A percentile compares a stretch with the other conserved stretches of the same genome.
phyloP scores from a whole-genome alignment of 1,140 invertebrate genomes.

The Phymastichus coffea region DNA sequence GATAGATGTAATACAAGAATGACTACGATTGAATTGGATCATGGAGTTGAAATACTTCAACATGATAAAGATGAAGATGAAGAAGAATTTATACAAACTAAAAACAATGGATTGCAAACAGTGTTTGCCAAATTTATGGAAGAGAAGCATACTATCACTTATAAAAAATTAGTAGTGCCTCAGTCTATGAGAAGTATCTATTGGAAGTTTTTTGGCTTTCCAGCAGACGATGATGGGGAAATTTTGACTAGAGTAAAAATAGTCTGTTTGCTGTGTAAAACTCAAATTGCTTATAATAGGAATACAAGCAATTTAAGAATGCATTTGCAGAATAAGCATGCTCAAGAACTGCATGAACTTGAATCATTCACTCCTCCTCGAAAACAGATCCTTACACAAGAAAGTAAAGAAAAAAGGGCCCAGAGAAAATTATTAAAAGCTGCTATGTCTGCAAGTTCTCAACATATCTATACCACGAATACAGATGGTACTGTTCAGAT shows the following conservation, averaged over 20 bases:
- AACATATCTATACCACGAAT: constrained; percentile 54
- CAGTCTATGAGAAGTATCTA: constrained; percentile 65
- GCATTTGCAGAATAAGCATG: constrained; percentile 65
- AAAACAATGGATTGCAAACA: constrained; percentile 42
- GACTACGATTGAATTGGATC: background rate
- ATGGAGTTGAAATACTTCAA: background rate
- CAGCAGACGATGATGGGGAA: constrained; percentile 61
- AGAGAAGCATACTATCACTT: constrained; percentile 53
- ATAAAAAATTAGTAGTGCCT: constrained; percentile 60
- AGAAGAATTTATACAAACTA: constrained; percentile 1
- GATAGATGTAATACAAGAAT: too few relatives aligned
- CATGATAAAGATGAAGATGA: constrained; percentile 4
- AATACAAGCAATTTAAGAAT: constrained; percentile 66
- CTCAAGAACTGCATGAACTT: constrained; percentile 52
- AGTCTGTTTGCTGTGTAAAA: constrained; percentile 64
- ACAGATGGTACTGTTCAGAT: constrained; percentile 55
- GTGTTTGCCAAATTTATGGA: constrained; percentile 52
- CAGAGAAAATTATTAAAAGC: constrained; percentile 50
- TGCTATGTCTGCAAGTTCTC: constrained; percentile 34
- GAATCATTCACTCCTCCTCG: constrained; percentile 48
- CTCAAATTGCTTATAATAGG: constrained; percentile 64
- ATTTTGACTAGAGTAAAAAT: constrained; percentile 67
- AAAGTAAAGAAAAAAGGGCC: constrained; percentile 50
- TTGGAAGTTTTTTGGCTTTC: constrained; percentile 69
- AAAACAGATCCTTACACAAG: constrained; percentile 40